Evolutionary conservation across 2,113 vertebrate species (phyloP), one percentile per base, ranked within the genome.

Genomic region (Bos indicus): DNA sequence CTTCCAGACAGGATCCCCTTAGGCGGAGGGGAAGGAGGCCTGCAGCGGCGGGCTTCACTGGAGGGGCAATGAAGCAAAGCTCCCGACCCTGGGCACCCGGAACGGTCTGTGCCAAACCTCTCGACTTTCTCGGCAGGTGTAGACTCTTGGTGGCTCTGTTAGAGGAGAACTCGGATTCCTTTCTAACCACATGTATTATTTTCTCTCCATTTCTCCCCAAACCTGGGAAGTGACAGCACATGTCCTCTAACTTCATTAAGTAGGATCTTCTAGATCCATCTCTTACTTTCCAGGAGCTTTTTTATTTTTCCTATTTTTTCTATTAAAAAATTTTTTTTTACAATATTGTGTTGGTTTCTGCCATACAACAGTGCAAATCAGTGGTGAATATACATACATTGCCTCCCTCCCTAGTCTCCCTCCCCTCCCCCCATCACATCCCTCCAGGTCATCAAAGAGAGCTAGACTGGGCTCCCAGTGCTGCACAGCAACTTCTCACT

Each of bases 1-100:
- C 17, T 84, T 86, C 57, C 54, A 82, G 59, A 23, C n/a, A 10
- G 80, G 84, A 67, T 21, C 40, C 1, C 28, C 26, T 46, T 62
- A 19, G 17, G 54, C 10, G 1, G 2, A 30, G 62, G 4, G 52
- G 3, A 60, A 64, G 1, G 30, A 36, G 30, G 26, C 3, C 13
- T 8, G 40, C 8, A 0, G 4, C 36, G 0, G 7, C 0, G 7
- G 7, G 11, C 40, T 59, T 80, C 71, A 1, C 60, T 9, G 28
- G 28, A 30, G 43, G 16, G 54, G 82, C 64, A 62, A 2, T 5
- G 40, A 51, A 40, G 48, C 2, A 56, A 43, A 36, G 16, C 46
- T 77, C 36, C 33, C 51, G 23, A n/a, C 3, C 26, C 54, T 6
- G n/a, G 36, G 19, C 40, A 3, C 21, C 28, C 30, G 5, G 77